Evolutionary conservation across 2,797 vertebrate genomes (phyloP), one percentile per base, ranked within the genome.

Genomic region (Hemibagrus guttatus): DNA sequence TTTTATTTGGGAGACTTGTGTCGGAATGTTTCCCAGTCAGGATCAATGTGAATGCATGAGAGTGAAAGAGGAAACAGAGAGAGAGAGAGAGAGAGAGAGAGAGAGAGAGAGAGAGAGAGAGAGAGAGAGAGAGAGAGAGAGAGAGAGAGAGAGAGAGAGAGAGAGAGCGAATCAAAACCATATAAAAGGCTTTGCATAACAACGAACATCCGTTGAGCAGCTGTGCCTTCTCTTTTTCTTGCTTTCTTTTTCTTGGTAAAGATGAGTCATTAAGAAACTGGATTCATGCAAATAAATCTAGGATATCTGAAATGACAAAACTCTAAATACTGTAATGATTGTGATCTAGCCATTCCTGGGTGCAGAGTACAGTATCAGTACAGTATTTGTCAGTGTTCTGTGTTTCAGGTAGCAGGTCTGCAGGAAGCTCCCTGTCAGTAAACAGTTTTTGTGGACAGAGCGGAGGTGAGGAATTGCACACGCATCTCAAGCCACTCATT

Each of bases 381-480:
- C 19, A 74, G 69, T 61, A 13, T 74, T 39, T 39, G 1, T 46
- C 54, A 31, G 42, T 23, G 19, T 66, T 64, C 28, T 64, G 17
- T 68, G 46, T 14, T 56, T 26, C 31, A 83, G 52, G 28, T 31
- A 35, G 8, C 17, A 69, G 63, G 11, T 83, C 28, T 69, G 46
- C 0, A 3, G 21, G 49, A 56, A 35, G 54, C 64, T 21, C 52
- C 31, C 52, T 39, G 19, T 83, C 21, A 8, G 66, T 39, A 71
- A 83, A 83, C 52, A 68, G 11, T 17, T 71, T 74, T 1, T 83
- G 59, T 78, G 72, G 59, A 88, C 86, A 89, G 90, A 92, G 86
- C 54, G 90, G 72, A 90, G 91, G 91, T 92, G 92, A 93, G 91
- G 92, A 94, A 94, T 90, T 93, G 88, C 90, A 92, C 93, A 93